Base-by-base conservation (phyloP, 1,140 invertebrate genomes). In the Antheraea mylitta region DNA sequence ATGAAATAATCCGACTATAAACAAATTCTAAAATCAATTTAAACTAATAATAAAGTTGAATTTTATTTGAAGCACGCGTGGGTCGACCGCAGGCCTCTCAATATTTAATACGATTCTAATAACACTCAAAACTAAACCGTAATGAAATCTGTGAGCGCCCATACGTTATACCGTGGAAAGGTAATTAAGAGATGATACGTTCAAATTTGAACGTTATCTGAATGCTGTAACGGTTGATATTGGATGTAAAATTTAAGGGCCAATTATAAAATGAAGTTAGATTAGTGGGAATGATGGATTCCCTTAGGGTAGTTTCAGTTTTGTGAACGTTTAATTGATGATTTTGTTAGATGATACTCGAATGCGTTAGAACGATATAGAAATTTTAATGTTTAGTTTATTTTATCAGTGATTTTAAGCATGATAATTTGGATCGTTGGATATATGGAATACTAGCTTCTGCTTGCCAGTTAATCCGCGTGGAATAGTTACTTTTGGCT, bases 261-360 rank as follows among this genome's bases (percentile, higher is more conserved):
- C 19, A 63, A 63, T 63, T 63, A 37, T 63, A 63, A 22, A 63
- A 37, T 63, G 59, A 61, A 19, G 37, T 53, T 30, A 36, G 61
- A 30, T 63, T 63, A 63, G 22, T 37, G 61, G 37, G 37, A 37
- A 37, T 63, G 61, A 63, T 63, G 61, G 61, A 63, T 63, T 36
- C 61, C 16, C 30, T 19, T 13, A 16, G 45, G 59, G 59, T 30
- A 63, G 61, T 63, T 37, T 37, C 30, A 63, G 61, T 36, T 61
- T 61, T 53, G 45, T 53, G 45, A 53, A 11, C 45, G 45, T 16
- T 53, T 61, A 63, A 63, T 63, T 63, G 61, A 63, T 63, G 61
- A 36, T 36, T 30, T 30, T 63, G 61, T 63, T 63, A 63, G 19
- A 7, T 30, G 30, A 63, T 37, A 53, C 45, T 9, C 16, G 45